These are phyloP conservation scores for Acanthochromis polyacanthus DNA, from an alignment of 2,113 vertebrate genomes.

Conservation along the genomic window DNA sequence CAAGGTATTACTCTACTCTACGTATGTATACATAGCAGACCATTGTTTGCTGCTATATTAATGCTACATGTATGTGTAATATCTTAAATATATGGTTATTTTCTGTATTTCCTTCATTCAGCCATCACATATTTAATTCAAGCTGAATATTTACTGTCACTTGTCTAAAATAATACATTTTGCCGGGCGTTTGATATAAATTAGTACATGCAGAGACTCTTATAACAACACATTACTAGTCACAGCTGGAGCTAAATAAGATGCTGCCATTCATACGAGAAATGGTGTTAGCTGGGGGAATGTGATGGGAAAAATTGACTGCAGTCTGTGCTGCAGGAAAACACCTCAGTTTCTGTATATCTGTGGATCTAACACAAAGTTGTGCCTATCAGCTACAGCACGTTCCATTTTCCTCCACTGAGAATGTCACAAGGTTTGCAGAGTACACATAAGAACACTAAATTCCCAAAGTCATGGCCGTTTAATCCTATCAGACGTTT, in stretches of 20 bases:
- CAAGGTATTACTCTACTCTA: no score
- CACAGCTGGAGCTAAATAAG: conserved; percentile 40
- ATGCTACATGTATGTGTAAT: no score
- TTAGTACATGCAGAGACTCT: not conserved
- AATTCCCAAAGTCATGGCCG: not conserved
- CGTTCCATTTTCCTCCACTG: not conserved
- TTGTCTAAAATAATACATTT: not conserved
- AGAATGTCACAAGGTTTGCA: conserved; percentile 24
- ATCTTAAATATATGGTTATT: conserved; percentile 1
- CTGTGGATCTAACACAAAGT: conserved; percentile 14
- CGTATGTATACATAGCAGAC: no score
- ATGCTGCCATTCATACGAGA: conserved; percentile 3
- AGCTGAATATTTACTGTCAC: not conserved
- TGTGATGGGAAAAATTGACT: not conserved
- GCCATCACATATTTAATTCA: conserved; percentile 11
- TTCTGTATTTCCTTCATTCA: not conserved
- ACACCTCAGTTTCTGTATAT: not conserved
- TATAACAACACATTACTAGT: conserved; percentile 12
- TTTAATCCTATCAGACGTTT: conserved; percentile 28
- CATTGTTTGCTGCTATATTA: no score
- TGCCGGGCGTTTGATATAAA: not conserved
- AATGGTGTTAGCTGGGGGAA: not conserved
- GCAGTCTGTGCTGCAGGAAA: conserved; percentile 10
- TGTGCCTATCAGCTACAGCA: conserved; percentile 2
- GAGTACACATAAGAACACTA: conserved; percentile 9